Base-by-base conservation (phyloP, 2,113 vertebrate genomes). In the Burhinus oedicnemus region DNA sequence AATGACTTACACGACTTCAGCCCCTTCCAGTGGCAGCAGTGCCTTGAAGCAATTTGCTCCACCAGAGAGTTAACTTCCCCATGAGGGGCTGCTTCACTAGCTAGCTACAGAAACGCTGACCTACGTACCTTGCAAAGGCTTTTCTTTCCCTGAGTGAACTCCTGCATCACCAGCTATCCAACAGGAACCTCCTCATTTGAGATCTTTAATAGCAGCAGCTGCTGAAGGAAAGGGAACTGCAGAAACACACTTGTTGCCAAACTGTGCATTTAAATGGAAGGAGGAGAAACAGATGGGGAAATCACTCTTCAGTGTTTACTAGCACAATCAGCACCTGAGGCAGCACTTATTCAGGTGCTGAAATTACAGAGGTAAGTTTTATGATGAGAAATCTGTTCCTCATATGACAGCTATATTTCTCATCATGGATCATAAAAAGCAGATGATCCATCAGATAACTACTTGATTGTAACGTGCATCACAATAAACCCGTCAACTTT, bases 401-500 rank as follows among this genome's bases (percentile, higher is more conserved):
- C 29, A 87, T 77, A 95, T 91, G 96, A 97, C 95, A 96, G 97
- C 92, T 96, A 96, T 91, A 91, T 97, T 97, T 97, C 93, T 97
- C 93, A 93, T 91, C 45, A 54, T 45, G 89, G 93, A 97, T 96
- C 97, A 98, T 98, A 97, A 97, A 98, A 98, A 96, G 80, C 91
- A 98, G 97, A 97, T 95, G 94, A 98, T 95, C 93, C 76, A 83
- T 94, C 74, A 97, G 97, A 98, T 98, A 97, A 94, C 78, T 29
- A 49, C 97, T 95, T 68, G 93, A 94, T 72, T 94, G 93, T 85
- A 97, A 97, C 1, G 45, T 47, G 60, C 84, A 93, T 93, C 96
- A 97, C 95, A 97, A 96, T 98, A 98, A 98, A 98, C 83, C 97
- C 29, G 83, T 97, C 98, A 97, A 58, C 94, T 94, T 98, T 97